These are phyloP conservation scores for crab-eating macaque (Macaca fascicularis) DNA, from an alignment of 2,113 vertebrate species.

Conservation along the genomic window DNA sequence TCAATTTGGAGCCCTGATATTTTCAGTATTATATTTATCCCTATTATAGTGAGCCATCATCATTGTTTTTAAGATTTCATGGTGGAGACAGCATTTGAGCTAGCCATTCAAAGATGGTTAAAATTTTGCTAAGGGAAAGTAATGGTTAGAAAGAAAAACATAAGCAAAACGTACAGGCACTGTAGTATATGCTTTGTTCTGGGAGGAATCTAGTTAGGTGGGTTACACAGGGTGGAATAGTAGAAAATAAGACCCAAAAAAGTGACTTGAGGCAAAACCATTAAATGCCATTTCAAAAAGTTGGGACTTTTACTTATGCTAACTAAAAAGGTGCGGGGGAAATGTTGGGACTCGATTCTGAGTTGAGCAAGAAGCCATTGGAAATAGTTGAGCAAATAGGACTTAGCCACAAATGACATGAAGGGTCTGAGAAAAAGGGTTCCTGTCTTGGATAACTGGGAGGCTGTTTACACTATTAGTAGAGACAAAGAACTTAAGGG, in stretches of 20 bases:
- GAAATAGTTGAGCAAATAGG: background rate
- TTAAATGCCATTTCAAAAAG: slow-evolving; percentile 16
- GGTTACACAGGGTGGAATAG: background rate
- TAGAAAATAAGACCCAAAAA: background rate
- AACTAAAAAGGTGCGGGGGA: too few species aligned
- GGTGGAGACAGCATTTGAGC: background rate
- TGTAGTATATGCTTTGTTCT: background rate
- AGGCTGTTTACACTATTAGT: background rate
- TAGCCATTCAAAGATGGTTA: slow-evolving; percentile 36
- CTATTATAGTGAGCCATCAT: background rate
- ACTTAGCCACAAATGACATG: background rate
- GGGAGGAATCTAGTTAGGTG: background rate
- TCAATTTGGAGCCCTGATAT: background rate
- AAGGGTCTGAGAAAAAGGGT: background rate
- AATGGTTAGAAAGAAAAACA: slow-evolving; percentile 17
- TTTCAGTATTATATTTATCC: background rate
- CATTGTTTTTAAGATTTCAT: slow-evolving; percentile 8
- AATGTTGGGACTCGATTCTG: background rate
- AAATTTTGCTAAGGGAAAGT: slow-evolving; percentile 6
- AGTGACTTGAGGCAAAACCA: background rate
- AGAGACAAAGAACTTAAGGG: background rate
- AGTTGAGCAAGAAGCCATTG: slow-evolving; percentile 4
- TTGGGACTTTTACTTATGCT: background rate
- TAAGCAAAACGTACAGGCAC: background rate
- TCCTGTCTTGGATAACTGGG: background rate